Evolutionary conservation across 2,888 invertebrate species (phyloP).

Genomic region (Sylvicola cinctus): DNA sequence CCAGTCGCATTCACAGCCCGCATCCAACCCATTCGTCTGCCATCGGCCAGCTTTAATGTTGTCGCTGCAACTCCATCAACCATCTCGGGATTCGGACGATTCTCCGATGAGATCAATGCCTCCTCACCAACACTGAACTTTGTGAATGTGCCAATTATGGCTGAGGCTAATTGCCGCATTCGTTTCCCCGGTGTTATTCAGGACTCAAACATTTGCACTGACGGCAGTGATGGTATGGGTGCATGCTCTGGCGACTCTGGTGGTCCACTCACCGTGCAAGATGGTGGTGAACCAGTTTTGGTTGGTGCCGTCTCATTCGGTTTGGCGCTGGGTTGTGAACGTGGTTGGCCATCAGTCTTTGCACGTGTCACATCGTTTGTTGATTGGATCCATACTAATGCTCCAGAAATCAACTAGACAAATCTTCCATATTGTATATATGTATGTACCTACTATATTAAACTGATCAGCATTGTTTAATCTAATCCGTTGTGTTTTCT

Average conservation of each 20-base stretch:
- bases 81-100: background rate
- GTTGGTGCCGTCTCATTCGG: background rate
- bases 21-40: background rate
- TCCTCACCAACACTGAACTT: background rate
- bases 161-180: background rate
- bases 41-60: background rate
- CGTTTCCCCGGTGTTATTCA: background rate
- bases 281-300: background rate
- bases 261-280: constrained; percentile 1
- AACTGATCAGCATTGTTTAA: no score
- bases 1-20: background rate
- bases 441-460: no score
- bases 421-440: no score
- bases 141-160: background rate
- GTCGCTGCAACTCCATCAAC: background rate
- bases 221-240: background rate
- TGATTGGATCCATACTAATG: no score
- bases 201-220: background rate
- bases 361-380: background rate
- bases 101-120: background rate
- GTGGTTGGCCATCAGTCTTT: background rate
- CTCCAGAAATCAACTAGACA: no score
- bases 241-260: background rate
- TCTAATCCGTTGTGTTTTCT: no score
- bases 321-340: background rate